These are phyloP conservation scores for Pavo muticus DNA, from an alignment of 2,113 vertebrate genomes.

Conservation along the genomic window DNA sequence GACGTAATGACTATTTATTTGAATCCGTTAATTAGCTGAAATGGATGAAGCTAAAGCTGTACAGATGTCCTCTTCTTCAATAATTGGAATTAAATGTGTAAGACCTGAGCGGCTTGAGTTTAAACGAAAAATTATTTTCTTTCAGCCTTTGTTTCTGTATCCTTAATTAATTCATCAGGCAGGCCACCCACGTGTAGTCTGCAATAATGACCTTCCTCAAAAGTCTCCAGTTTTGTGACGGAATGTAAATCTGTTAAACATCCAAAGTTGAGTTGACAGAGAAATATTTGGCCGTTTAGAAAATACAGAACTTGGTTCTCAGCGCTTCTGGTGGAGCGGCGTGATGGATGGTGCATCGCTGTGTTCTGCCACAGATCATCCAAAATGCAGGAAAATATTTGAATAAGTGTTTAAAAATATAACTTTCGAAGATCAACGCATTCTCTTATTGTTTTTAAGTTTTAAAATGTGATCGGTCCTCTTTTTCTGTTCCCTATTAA, in stretches of 20 bases:
- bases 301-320: background rate
- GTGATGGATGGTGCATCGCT: background rate
- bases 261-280: slow-evolving; percentile 45
- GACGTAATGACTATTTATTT: slow-evolving; percentile 74
- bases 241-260: slow-evolving; percentile 61
- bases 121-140: slow-evolving; percentile 78
- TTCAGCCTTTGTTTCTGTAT: slow-evolving; percentile 74
- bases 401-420: background rate
- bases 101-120: slow-evolving; percentile 72
- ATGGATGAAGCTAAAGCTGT: slow-evolving; percentile 66
- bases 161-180: slow-evolving; percentile 74
- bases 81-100: slow-evolving; percentile 73
- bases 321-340: background rate
- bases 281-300: slow-evolving; percentile 43
- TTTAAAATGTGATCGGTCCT: background rate
- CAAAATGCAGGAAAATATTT: background rate
- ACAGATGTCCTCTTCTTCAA: slow-evolving; percentile 68
- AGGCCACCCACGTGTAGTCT: slow-evolving; percentile 76
- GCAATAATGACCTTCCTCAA: slow-evolving; percentile 53
- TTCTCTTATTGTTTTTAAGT: background rate
- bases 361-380: background rate
- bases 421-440: background rate
- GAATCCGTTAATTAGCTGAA: slow-evolving; percentile 74
- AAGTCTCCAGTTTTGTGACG: slow-evolving; percentile 45
- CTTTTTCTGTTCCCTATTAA: slow-evolving; percentile 54